Evolutionary conservation across 2,113 vertebrate species (phyloP).

Genomic region (Aptenodytes forsteri): DNA sequence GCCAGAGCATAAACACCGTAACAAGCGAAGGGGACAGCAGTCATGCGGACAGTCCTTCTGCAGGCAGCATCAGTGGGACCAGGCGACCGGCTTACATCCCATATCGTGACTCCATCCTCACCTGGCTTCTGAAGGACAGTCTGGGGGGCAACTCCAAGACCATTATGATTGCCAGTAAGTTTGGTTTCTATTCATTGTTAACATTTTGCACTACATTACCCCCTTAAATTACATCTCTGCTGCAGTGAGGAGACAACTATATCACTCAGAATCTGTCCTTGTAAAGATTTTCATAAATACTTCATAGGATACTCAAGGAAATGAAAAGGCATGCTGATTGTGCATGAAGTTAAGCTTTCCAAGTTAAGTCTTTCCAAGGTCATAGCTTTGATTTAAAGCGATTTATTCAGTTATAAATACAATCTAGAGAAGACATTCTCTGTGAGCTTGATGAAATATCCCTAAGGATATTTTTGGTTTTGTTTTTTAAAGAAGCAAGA

Average conservation of each 20-base stretch:
- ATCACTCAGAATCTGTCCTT: not conserved
- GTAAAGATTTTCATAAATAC: not conserved
- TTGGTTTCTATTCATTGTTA: not conserved
- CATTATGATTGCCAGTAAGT: slow-evolving; percentile 97
- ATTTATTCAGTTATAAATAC: not conserved
- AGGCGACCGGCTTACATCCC: slow-evolving; percentile 89
- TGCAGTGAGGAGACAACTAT: not conserved
- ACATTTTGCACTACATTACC: not conserved
- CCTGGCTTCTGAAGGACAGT: slow-evolving; percentile 97
- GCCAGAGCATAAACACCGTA: slow-evolving; percentile 90
- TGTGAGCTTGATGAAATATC: not conserved
- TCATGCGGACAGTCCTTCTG: slow-evolving; percentile 69
- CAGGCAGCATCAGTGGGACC: slow-evolving; percentile 4
- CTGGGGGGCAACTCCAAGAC: slow-evolving; percentile 97
- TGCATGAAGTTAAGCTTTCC: not conserved
- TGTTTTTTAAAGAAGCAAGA: not conserved
- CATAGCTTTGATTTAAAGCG: not conserved
- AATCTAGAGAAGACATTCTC: not conserved
- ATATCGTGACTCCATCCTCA: slow-evolving; percentile 95
- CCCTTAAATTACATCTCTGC: not conserved
- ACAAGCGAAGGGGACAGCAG: slow-evolving; percentile 83
- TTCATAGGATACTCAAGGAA: not conserved
- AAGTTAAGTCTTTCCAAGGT: not conserved
- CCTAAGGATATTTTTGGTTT: not conserved
- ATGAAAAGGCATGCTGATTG: not conserved